Evolutionary conservation across 2,888 invertebrate species (phyloP), one percentile per base, ranked within the genome.

Genomic region (Callyntrura sp.): DNA sequence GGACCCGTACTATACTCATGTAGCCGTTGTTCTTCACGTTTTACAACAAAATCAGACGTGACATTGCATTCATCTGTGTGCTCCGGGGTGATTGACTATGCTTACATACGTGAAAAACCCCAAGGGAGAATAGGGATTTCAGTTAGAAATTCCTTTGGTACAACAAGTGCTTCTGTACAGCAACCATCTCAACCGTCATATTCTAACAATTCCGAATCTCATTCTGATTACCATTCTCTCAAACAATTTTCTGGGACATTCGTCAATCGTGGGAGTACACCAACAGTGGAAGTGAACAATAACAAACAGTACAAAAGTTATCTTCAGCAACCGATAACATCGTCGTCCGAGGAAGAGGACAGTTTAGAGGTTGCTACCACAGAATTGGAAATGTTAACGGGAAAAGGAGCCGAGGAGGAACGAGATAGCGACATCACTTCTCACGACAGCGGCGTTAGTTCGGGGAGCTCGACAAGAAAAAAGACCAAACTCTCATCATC

Each of bases 21-120:
- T 65, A 78, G 23, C 6, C 89, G 86, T 45, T 93, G 93, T 83
- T 91, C 88, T 43, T 60, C 85, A 23, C 85, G 88, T 60, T 93
- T 92, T 45, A 35, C 45, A 12, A 91, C 92, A n/a, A 90, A 85
- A 62, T 79, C 88, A 68, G 93, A 93, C 78, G 89, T 92, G 91
- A 89, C 91, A 0, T 68, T 86, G 57, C 93, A 93, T 83, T 79
- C 91, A 12, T 88, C 86, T 1, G 3, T 83, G 51, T 93, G 93
- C 43, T 85, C 84, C 23, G 92, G 92, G 8, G 88, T 89, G 2
- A 91, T 91, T n/a, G 92, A 92, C 83, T 88, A 88, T 55, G 87
- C 90, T 45, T 83, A 78, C 25, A 25, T 86, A 25, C 86, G 81
- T 48, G 57, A 35, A 12, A 73, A 48, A 68, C 45, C 62, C 55